phyloP scores from a whole-genome alignment of 2,797 vertebrate species.

The Chelon labrosus region DNA sequence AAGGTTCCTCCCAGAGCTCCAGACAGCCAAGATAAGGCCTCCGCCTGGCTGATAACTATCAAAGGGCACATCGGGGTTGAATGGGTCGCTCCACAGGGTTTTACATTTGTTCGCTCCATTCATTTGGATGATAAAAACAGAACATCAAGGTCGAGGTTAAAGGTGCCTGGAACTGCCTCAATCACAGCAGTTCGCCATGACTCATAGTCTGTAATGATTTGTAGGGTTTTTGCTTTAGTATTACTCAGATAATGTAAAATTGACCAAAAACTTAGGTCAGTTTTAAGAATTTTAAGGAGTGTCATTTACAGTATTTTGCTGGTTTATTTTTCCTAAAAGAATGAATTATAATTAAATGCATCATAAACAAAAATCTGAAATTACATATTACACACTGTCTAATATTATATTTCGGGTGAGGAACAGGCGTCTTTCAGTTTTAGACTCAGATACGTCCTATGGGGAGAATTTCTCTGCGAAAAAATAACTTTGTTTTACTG shows the following conservation, averaged over 20 bases:
- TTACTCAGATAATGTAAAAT: not conserved
- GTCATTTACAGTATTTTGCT: not conserved
- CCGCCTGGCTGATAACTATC: slow-evolving; percentile 55
- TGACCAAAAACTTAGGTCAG: too few relatives aligned
- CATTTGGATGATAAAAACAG: slow-evolving; percentile 54
- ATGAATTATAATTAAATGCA: not conserved
- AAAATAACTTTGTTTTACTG: not conserved
- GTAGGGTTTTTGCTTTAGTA: slow-evolving; percentile 12
- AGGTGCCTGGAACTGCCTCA: slow-evolving; percentile 42
- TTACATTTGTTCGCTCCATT: slow-evolving; percentile 46
- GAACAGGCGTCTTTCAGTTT: too few relatives aligned
- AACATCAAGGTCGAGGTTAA: slow-evolving; percentile 60
- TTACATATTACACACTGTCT: too few relatives aligned
- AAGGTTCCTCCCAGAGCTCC: slow-evolving; percentile 56
- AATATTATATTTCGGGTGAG: too few relatives aligned
- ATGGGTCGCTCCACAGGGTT: slow-evolving; percentile 49
- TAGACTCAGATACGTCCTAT: too few relatives aligned
- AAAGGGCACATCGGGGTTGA: slow-evolving; percentile 49
- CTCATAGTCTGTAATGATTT: slow-evolving; percentile 33
- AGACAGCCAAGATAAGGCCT: slow-evolving; percentile 63
- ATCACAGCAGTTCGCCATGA: slow-evolving; percentile 35
- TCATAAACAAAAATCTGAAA: not conserved
- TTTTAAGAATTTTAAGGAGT: too few relatives aligned
- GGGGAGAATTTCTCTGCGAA: too few relatives aligned
- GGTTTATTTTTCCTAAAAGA: too few relatives aligned